phyloP scores from a whole-genome alignment of 2,888 invertebrate genomes.

The Eupsilia transversa region DNA sequence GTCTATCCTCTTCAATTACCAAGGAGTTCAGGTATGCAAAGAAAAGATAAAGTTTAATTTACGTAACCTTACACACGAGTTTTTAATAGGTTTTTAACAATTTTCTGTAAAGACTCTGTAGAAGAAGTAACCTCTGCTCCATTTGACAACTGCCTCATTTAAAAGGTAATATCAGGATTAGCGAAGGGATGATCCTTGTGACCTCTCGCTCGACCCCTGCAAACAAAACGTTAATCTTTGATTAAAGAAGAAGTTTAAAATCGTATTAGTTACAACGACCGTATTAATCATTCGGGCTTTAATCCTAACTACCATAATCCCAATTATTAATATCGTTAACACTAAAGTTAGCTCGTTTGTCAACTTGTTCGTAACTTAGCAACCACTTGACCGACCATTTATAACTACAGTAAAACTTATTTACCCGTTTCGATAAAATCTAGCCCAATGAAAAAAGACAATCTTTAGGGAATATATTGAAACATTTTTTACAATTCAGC shows the following conservation, averaged over 20 bases:
- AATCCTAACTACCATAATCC: slow-evolving; percentile 60
- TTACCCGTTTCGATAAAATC: slow-evolving; percentile 4
- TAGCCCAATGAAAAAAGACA: slow-evolving; percentile 8
- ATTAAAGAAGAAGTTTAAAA: slow-evolving; percentile 60
- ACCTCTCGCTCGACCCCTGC: slow-evolving; percentile 83
- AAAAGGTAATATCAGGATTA: slow-evolving; percentile 69
- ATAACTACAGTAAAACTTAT: slow-evolving; percentile 13
- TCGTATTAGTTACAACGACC: slow-evolving; percentile 48
- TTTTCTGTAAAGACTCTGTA: slow-evolving; percentile 10
- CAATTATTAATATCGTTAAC: slow-evolving; percentile 61
- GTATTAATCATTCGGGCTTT: slow-evolving; percentile 53
- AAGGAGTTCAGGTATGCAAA: not conserved
- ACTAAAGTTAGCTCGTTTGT: slow-evolving; percentile 59
- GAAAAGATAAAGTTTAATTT: not conserved
- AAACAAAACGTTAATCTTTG: slow-evolving; percentile 61
- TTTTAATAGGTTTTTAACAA: not conserved
- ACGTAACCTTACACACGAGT: not conserved
- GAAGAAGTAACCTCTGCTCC: slow-evolving; percentile 13
- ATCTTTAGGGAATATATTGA: slow-evolving; percentile 12
- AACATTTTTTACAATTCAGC: slow-evolving; percentile 23
- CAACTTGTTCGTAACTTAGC: slow-evolving; percentile 43
- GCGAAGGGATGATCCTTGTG: slow-evolving; percentile 90
- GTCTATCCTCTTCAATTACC: not conserved
- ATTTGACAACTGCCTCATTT: slow-evolving; percentile 39
- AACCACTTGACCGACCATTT: slow-evolving; percentile 45